These are phyloP conservation scores for Frankliniella intonsa DNA, from an alignment of 2,888 invertebrate species.

Conservation along the genomic window DNA sequence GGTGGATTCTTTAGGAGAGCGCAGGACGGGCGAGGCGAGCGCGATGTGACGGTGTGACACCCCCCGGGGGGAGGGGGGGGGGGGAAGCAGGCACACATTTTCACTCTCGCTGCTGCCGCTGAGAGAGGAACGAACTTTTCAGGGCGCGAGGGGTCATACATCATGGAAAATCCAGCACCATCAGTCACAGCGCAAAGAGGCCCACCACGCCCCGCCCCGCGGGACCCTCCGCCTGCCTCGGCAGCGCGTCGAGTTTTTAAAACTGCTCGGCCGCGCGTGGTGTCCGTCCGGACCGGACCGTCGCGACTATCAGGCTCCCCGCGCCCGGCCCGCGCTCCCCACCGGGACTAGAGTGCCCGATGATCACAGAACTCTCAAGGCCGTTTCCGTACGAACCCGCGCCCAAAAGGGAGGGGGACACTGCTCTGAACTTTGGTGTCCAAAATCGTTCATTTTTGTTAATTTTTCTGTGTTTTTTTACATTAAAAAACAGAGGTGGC, in stretches of 20 bases:
- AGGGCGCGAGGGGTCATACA: not conserved
- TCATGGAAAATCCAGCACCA: slow-evolving; percentile 8
- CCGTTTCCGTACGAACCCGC: not conserved
- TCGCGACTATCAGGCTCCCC: too few relatives aligned
- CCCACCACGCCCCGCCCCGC: not conserved
- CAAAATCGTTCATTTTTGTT: too few relatives aligned
- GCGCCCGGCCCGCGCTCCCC: too few relatives aligned
- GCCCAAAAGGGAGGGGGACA: too few relatives aligned
- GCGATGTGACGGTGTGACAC: not conserved
- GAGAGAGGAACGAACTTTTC: not conserved
- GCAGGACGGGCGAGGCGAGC: not conserved
- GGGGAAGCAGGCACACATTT: not conserved
- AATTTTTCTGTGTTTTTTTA: too few relatives aligned
- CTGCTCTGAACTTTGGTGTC: not conserved
- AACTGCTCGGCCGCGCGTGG: too few relatives aligned
- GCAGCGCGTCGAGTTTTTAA: too few relatives aligned
- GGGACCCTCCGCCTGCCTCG: not conserved
- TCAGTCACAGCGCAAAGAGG: not conserved
- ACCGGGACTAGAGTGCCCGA: too few relatives aligned
- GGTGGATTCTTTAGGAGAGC: not conserved
- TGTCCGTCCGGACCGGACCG: too few relatives aligned
- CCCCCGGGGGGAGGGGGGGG: not conserved
- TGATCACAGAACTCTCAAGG: too few relatives aligned
- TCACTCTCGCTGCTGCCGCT: not conserved
- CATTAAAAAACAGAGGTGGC: too few relatives aligned